Base-by-base conservation (phyloP, 2,888 invertebrate genomes). In the Heliconius erato region DNA sequence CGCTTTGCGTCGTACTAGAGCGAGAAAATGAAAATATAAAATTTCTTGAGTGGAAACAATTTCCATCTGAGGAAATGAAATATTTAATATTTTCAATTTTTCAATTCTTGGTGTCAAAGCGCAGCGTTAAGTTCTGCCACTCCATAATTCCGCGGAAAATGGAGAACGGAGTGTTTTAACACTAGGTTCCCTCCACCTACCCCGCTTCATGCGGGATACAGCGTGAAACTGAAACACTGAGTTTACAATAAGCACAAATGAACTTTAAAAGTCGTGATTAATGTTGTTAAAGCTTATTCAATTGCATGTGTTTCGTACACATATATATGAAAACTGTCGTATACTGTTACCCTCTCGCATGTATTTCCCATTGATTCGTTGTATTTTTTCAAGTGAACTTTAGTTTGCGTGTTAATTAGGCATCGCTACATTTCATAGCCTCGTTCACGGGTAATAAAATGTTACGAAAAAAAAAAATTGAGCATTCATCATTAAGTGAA, bases 321-420 rank as follows among this genome's bases (percentile, higher is more conserved):
- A 44, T 40, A 63, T 59, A 26, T 65, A 65, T 54, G 54, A 74
- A 82, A 82, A 78, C 9, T 74, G 72, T 68, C 77, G 80, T 68
- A 68, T 11, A 80, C 78, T 82, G 72, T 79, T 83, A 44, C 54
- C 71, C n/a, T 2, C 26, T 26, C 16, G 7, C 44, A 44, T 26
- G n/a, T 71, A 71, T 79, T 63, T 26, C n/a, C 63, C 67, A 65
- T 68, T 74, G 69, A 59, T 79, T 81, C 40, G 69, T 54, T 81
- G 79, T 79, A 74, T 74, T 63, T 76, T 76, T 82, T 76, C 59
- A 76, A 82, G 71, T 76, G 77, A 40, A 65, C 76, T 83, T 82
- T 79, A 83, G 81, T 83, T 82, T 28, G 83, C 83, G 79, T 82
- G 81, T 83, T 83, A 81, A 83, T 83, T 79, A 76, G 59, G 79